Evolutionary conservation across 2,888 invertebrate species (phyloP), one percentile per base, ranked within the genome.

Genomic region (Lobophora halterata): DNA sequence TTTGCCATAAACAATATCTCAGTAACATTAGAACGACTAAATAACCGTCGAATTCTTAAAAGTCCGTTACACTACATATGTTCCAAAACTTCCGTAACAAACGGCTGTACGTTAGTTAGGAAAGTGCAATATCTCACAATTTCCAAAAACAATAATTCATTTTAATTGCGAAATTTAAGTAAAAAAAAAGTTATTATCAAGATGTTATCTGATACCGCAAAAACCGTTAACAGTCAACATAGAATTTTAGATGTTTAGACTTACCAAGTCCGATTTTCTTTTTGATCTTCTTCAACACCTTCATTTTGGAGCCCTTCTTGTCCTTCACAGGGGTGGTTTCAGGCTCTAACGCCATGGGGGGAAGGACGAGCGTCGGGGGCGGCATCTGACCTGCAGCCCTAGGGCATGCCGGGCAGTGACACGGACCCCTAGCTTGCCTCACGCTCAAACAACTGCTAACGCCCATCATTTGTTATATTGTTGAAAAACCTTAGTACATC

Each of bases 241-340:
- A 18, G 18, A 2, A 13, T 10, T 2, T 5, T 9, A 23, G 13
- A 34, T n/a, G 93, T 8, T 10, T 25, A 3, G 78, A 59, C 95
- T 91, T 82, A 95, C 96, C 95, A 77, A 96, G 81, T 63, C 96
- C 95, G 75, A 96, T 95, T 67, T 94, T 94, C 66, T 92, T 92
- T 80, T 95, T 95, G 65, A 96, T 93, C 75, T 95, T 96, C 90
- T 96, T 96, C 49, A 96, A 85, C 46, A 96, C 93, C 88, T 95
- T 95, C 94, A 96, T 95, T 87, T 95, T 95, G 1, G 87, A 87
- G 5, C 86, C 85, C 38, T 88, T 87, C 50, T 83, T 85, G 52
- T 85, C 81, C 63, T 86, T 83, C 0, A 85, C 79, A 1, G 81
- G 80, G n/a, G 82, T 79, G 1, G 71, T 79, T 58, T 85, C 80